Percentiles rank a stretch among this genome's conserved stretches.
phyloP scores from a whole-genome alignment of 2,113 vertebrate species.

The Etia nguti region DNA sequence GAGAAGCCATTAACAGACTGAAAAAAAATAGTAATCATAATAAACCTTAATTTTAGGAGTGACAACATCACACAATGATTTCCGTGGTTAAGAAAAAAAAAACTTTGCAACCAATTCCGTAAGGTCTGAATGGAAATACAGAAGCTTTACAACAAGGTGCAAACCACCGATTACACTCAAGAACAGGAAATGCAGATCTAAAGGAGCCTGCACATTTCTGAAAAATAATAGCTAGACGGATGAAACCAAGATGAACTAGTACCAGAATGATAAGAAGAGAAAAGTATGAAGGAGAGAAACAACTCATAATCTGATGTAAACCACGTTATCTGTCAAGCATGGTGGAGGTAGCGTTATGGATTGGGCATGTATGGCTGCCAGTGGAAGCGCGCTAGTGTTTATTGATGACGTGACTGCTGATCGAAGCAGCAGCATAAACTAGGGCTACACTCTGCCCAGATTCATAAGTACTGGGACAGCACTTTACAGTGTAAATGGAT shows the following conservation, averaged over 20 bases:
- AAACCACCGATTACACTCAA: not conserved
- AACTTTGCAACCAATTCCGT: not conserved
- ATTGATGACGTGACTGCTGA: not conserved
- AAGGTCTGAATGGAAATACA: not conserved
- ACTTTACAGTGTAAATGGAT: too few species aligned
- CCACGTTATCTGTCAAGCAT: too few species aligned
- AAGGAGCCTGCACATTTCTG: not conserved
- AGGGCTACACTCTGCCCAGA: not conserved
- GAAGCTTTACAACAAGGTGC: not conserved
- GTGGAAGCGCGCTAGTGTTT: not conserved
- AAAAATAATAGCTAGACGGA: not conserved
- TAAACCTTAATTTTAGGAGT: not conserved
- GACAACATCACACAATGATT: not conserved
- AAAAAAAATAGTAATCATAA: not conserved
- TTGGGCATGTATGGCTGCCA: too few species aligned
- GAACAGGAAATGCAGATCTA: not conserved
- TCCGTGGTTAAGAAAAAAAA: not conserved
- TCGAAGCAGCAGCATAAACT: not conserved
- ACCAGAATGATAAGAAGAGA: too few species aligned
- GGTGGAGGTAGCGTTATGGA: too few species aligned
- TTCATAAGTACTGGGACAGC: too few species aligned
- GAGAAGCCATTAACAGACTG: not conserved
- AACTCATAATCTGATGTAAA: too few species aligned
- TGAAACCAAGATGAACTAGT: not conserved
- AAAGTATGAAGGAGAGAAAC: too few species aligned